These are phyloP conservation scores for Stictonetta naevosa DNA, from an alignment of 2,113 vertebrate species.

Conservation along the genomic window DNA sequence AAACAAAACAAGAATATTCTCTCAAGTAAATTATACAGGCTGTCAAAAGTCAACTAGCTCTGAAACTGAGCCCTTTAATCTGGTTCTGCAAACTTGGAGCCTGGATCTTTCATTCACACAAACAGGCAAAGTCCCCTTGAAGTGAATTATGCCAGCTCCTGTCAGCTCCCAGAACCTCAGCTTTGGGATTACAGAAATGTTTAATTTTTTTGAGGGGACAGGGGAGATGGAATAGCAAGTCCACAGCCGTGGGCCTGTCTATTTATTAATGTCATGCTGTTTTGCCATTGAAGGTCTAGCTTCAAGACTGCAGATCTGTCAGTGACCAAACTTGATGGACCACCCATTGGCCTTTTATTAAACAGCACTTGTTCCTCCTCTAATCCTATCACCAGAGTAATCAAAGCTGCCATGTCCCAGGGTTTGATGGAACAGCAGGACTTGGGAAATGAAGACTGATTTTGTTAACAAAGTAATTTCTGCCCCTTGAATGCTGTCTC, in stretches of 20 bases:
- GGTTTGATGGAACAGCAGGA: constrained; percentile 73
- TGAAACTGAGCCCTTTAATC: constrained; percentile 2
- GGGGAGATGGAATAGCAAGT: background rate
- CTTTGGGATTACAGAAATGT: background rate
- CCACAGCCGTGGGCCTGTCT: background rate
- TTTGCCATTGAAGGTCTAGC: constrained; percentile 42
- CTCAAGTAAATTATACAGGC: background rate
- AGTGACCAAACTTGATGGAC: constrained; percentile 60
- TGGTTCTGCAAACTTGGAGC: background rate
- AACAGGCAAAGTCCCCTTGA: background rate
- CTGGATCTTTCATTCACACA: background rate
- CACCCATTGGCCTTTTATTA: constrained; percentile 54
- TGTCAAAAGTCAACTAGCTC: background rate
- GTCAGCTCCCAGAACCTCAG: background rate
- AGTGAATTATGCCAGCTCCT: background rate
- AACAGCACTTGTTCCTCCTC: constrained; percentile 42
- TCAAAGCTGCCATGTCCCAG: constrained; percentile 48
- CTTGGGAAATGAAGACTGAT: constrained; percentile 74
- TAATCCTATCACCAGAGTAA: constrained; percentile 56
- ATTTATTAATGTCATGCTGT: background rate
- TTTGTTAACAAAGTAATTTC: constrained; percentile 75
- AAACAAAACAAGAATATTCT: background rate
- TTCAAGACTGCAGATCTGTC: constrained; percentile 41
- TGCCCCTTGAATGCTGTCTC: constrained; percentile 57
- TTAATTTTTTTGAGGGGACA: background rate